Percentiles rank a stretch among this genome's conserved stretches.
phyloP scores from a whole-genome alignment of 1,140 invertebrate species.

The Ips nitidus region DNA sequence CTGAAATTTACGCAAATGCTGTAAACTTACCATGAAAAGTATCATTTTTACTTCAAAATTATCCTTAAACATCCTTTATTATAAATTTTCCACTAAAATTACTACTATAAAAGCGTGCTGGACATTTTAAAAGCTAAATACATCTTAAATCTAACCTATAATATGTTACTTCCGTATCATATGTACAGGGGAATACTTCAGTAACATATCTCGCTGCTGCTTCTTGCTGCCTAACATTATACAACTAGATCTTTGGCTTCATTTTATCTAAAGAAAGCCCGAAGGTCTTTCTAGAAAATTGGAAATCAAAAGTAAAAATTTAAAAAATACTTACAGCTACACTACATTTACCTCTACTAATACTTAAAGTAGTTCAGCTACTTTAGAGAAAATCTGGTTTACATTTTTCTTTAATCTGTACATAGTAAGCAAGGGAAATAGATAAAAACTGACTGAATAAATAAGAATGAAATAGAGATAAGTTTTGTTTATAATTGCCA shows the following conservation, averaged over 20 bases:
- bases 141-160: slow-evolving; percentile 3
- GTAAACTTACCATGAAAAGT: too few relatives aligned
- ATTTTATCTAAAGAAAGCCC: slow-evolving; percentile 9
- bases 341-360: not conserved
- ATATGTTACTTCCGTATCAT: slow-evolving; percentile 13
- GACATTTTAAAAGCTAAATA: too few relatives aligned
- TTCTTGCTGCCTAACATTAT: slow-evolving; percentile 14
- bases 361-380: not conserved
- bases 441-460: not conserved
- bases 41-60: too few relatives aligned
- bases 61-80: too few relatives aligned
- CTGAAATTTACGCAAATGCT: too few relatives aligned
- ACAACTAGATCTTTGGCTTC: slow-evolving; percentile 4
- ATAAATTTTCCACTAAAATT: too few relatives aligned
- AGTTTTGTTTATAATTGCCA: not conserved
- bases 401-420: too few relatives aligned
- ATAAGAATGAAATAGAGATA: slow-evolving; percentile 4
- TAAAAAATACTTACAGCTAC: not conserved
- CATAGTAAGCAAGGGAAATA: slow-evolving; percentile 2
- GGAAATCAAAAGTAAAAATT: slow-evolving; percentile 3
- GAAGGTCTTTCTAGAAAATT: slow-evolving; percentile 9
- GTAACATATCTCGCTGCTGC: slow-evolving; percentile 13
- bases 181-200: slow-evolving; percentile 9
- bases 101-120: too few relatives aligned
- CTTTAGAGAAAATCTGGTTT: too few relatives aligned